Conservation (phyloP, 2,888 invertebrate genomes). For the Clunio marinus region DNA sequence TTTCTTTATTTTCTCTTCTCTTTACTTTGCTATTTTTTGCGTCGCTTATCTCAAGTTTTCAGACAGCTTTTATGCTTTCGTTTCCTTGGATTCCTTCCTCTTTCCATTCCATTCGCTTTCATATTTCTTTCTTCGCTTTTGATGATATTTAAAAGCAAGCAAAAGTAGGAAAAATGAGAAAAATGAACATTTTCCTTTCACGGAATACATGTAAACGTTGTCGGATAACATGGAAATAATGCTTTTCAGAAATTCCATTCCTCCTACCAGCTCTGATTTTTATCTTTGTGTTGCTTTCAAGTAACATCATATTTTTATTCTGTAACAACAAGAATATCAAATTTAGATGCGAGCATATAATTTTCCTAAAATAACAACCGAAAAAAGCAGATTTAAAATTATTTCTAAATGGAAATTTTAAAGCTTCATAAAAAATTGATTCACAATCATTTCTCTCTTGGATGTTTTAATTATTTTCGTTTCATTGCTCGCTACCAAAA, state of each 20-base stretch:
- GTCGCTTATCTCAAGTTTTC: slow-evolving; percentile 21
- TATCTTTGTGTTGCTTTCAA: background rate
- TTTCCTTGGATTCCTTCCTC: background rate
- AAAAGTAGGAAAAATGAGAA: too few species aligned
- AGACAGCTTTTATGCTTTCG: slow-evolving; percentile 4
- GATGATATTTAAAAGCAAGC: background rate
- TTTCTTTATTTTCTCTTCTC: background rate
- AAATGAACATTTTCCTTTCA: background rate
- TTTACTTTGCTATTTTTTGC: too few species aligned
- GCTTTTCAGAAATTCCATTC: background rate
- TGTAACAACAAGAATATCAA: background rate
- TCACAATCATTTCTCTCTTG: background rate
- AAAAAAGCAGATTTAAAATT: background rate
- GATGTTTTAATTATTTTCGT: background rate
- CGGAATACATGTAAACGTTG: slow-evolving; percentile 4
- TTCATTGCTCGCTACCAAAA: background rate
- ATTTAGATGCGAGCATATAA: background rate
- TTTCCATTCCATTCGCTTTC: too few species aligned
- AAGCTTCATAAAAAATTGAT: background rate
- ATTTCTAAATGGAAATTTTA: background rate
- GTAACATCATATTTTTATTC: background rate
- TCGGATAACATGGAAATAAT: slow-evolving; percentile 5
- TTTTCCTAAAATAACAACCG: background rate
- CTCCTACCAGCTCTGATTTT: background rate
- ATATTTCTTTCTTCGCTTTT: too few species aligned